These are phyloP conservation scores for Varroa destructor DNA, from an alignment of 1,140 invertebrate genomes.

Conservation along the genomic window DNA sequence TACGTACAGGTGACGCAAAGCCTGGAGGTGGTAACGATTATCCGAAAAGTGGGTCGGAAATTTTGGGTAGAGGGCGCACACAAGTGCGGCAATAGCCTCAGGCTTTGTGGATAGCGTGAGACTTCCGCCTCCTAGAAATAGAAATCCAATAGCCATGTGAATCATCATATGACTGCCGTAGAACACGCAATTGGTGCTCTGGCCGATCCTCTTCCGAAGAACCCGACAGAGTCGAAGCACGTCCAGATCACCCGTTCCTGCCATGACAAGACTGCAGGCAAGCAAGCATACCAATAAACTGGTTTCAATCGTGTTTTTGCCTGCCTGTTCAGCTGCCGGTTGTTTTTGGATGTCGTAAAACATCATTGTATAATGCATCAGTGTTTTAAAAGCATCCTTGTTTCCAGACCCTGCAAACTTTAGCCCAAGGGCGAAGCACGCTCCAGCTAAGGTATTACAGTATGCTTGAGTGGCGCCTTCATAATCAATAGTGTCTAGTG, in stretches of 20 bases:
- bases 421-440: conserved; percentile 80
- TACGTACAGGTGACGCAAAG: conserved; percentile 85
- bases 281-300: conserved; percentile 65
- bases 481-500: conserved; percentile 53
- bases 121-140: conserved; percentile 82
- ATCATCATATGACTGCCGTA: conserved; percentile 88
- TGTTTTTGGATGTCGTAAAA: conserved; percentile 52
- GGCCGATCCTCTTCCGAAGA: conserved; percentile 52
- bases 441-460: conserved; percentile 85
- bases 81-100: conserved; percentile 65
- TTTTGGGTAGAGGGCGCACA: conserved; percentile 88
- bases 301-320: conserved; percentile 73
- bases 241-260: conserved; percentile 76
- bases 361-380: conserved; percentile 45
- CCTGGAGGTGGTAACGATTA: conserved; percentile 89
- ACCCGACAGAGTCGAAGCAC: conserved; percentile 71
- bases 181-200: conserved; percentile 48
- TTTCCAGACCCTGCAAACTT: conserved; percentile 84
- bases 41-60: conserved; percentile 91
- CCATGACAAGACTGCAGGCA: conserved; percentile 66
- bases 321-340: conserved; percentile 67
- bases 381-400: conserved; percentile 58
- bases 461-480: conserved; percentile 93
- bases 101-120: conserved; percentile 71
- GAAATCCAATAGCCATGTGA: conserved; percentile 76